phyloP scores from a whole-genome alignment of 2,113 vertebrate species.

The Colossoma macropomum region DNA sequence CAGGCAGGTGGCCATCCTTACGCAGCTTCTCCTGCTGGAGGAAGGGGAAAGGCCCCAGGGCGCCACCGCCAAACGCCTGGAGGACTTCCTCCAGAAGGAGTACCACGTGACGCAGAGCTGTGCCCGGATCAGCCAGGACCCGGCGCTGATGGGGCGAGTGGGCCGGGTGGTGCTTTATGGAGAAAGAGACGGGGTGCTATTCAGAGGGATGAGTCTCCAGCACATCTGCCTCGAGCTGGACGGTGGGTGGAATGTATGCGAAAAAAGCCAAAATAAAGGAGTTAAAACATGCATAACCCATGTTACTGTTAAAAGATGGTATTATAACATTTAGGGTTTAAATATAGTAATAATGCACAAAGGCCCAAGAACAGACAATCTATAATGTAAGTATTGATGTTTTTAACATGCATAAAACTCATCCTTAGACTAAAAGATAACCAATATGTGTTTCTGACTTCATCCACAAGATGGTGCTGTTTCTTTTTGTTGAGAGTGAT shows the following conservation, averaged over 20 bases:
- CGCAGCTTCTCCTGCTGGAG: conserved; percentile 77
- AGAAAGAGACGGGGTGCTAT: conserved; percentile 78
- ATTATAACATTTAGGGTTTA: no score
- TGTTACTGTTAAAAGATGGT: no score
- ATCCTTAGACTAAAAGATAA: no score
- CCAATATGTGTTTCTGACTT: no score
- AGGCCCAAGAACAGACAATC: no score
- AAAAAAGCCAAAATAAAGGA: no score
- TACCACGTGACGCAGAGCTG: conserved; percentile 81
- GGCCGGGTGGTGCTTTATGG: conserved; percentile 80
- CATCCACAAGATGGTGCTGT: no score
- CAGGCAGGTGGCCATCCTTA: conserved; percentile 79
- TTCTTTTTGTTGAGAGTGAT: no score
- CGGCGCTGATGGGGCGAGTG: conserved; percentile 77
- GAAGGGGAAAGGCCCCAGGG: conserved; percentile 70
- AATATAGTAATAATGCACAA: no score
- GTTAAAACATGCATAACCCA: no score
- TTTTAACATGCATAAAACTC: no score
- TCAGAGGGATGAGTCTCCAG: conserved; percentile 81
- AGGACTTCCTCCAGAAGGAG: conserved; percentile 78
- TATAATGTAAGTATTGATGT: no score
- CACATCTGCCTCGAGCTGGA: conserved; percentile 82
- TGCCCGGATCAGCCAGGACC: conserved; percentile 72
- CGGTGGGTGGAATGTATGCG: conserved; percentile 71
- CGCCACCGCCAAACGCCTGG: conserved; percentile 67